Base-by-base conservation (phyloP, 2,888 invertebrate genomes). In the Azorinus chamasolen region DNA sequence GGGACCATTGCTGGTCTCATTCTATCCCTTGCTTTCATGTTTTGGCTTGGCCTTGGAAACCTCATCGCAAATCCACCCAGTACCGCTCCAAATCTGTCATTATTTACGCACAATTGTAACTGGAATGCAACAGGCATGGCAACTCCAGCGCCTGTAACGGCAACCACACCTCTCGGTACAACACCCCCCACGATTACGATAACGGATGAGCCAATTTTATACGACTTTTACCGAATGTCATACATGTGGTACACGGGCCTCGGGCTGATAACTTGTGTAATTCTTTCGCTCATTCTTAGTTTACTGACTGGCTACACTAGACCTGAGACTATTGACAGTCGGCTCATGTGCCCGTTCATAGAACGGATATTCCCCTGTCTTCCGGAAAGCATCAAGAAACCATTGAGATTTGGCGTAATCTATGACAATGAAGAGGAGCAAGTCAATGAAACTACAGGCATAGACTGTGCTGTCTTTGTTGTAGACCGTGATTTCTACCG, bases 241-340 rank as follows among this genome's bases (percentile, higher is more conserved):
- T 86, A 86, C 27, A 57, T 81, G 46, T 84, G 84, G 76, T 86
- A 86, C 73, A 86, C 84, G 2, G 74, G 79, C 22, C 68, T 77
- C 0, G 86, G 83, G 0, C 79, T 83, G 76, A 51, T 76, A 16
- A 37, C 80, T 8, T 70, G 76, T 20, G 70, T 84, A 8, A 55
- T 78, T 25, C 54, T 83, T n/a, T 76, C 81, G 1, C 66, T 84
- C 24, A 25, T 81, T 20, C 79, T 83, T 32, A 86, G 86, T 55
- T 65, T 80, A 20, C 39, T 83, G 6, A 82, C 86, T 14, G 83
- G 86, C 0, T 59, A 63, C 43, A 80, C 73, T 1, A 66, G 70
- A 27, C 69, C 80, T 0, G 46, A 58, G 1, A 39, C 65, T 1
- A 51, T 80, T 10, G 70, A 80, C 57, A 61, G 66, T 20, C 48